Conservation (phyloP, 2,113 vertebrate species). For the Pachypanchax playfairii region DNA sequence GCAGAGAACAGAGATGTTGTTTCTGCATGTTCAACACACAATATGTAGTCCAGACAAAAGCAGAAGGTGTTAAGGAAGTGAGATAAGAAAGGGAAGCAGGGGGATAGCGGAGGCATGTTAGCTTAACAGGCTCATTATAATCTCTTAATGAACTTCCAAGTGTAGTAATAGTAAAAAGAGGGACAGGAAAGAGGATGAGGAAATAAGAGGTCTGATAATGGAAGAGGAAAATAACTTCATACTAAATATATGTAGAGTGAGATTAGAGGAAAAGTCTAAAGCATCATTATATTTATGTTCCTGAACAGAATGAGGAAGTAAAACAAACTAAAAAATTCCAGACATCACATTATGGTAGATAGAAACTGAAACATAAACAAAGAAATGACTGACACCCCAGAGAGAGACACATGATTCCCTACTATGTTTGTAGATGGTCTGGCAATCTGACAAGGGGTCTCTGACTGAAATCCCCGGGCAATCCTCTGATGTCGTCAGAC, state of each 20-base stretch:
- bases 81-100: background rate
- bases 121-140: constrained; percentile 61
- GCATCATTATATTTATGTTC: background rate
- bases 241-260: background rate
- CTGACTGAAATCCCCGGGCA: constrained; percentile 57
- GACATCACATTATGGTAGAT: too few relatives aligned
- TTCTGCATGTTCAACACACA: background rate
- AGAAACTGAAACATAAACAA: background rate
- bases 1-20: background rate
- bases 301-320: background rate
- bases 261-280: background rate
- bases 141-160: constrained; percentile 69
- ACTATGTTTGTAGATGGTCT: constrained; percentile 9
- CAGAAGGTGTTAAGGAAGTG: constrained; percentile 9
- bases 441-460: constrained; percentile 28
- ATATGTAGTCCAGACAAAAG: constrained; percentile 22
- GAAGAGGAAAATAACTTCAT: background rate
- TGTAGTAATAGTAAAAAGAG: constrained; percentile 48
- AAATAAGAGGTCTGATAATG: background rate
- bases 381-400: background rate
- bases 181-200: constrained; percentile 21
- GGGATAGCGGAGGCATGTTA: constrained; percentile 27
- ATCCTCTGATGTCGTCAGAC: constrained; percentile 68
- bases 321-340: background rate
- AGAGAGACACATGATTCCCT: background rate